Percentiles rank a stretch among this genome's conserved stretches.
These are phyloP conservation scores for Malurus leucopterus DNA, from an alignment of 2,797 vertebrate genomes.

Conservation along the genomic window DNA sequence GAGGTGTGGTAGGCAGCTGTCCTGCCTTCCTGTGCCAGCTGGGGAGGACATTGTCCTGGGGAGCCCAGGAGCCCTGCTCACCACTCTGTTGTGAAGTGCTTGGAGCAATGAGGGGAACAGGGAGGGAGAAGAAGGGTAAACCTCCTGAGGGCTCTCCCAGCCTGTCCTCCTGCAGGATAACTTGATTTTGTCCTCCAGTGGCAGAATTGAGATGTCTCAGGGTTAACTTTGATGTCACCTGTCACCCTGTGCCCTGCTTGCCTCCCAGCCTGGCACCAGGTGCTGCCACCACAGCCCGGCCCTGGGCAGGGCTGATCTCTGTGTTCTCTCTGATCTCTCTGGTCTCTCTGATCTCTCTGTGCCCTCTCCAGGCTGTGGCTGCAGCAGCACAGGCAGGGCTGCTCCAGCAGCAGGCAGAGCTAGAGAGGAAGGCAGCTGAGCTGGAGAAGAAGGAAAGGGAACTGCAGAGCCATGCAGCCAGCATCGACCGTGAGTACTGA, in stretches of 20 bases:
- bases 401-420: conserved; percentile 91
- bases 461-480: conserved; percentile 73
- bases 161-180: not conserved
- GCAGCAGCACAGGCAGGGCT: conserved; percentile 87
- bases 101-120: not conserved
- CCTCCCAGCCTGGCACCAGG: accelerated
- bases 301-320: not conserved
- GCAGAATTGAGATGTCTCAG: not conserved
- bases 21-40: not conserved
- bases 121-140: not conserved
- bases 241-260: not conserved
- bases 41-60: not conserved
- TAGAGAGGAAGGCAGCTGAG: conserved; percentile 93
- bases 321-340: not conserved
- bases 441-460: conserved; percentile 92
- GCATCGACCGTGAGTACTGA: conserved; percentile 65
- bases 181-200: not conserved
- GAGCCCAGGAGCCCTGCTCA: not conserved
- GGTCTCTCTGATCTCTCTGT: not conserved
- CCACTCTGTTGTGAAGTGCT: not conserved
- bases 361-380: conserved; percentile 75
- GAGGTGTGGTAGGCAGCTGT: not conserved
- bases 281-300: accelerated
- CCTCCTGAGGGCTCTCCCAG: not conserved
- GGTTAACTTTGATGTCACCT: not conserved